Evolutionary conservation across 2,888 invertebrate species (phyloP), one percentile per base, ranked within the genome.

Genomic region (Caenorhabditis becei): DNA sequence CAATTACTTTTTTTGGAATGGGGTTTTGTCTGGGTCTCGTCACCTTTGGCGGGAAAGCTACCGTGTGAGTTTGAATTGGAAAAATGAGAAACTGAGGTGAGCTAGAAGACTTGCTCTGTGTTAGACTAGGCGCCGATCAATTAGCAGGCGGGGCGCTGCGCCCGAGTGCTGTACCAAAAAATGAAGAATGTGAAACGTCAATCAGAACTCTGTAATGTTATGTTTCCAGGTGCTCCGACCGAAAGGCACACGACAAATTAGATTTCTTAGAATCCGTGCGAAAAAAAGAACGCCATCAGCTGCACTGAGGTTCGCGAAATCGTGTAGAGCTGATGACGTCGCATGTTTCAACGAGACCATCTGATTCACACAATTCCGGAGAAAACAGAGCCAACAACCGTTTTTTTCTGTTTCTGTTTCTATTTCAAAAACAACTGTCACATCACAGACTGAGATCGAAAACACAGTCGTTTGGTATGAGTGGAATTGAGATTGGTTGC

Each of bases 121-220:
- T 14, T 14, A 14, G 10, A 2, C 11, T n/a, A n/a, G n/a, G 11
- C 14, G 14, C 14, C 41, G 41, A 41, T 41, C 41, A 41, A 41
- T 41, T 41, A 41, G 41, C 41, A 2, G 41, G 14, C 14, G 2
- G 7, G 41, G 14, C 14, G 2, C 14, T 14, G 7, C 2, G 41
- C 47, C 18, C 47, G 18, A 18, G 20, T 18, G 47, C 47, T 47
- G 47, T 47, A 18, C 47, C 18, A 18, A 20, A 47, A 47, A 20
- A 18, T n/a, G 47, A 47, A 47, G 47, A 41, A 41, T 14, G 26
- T 20, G 56, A 56, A 56, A 56, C 18, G 56, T 35, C 56, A 32
- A 56, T 56, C 56, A 18, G 56, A 35, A 23, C 28, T 26, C 35
- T 8, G 3, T 35, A 56, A 32, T 32, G 56, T 35, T 35, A 20